A percentile compares a stretch with the other conserved stretches of the same genome.
phyloP scores from a whole-genome alignment of 2,888 invertebrate species.

The Sinotaia quadrata region DNA sequence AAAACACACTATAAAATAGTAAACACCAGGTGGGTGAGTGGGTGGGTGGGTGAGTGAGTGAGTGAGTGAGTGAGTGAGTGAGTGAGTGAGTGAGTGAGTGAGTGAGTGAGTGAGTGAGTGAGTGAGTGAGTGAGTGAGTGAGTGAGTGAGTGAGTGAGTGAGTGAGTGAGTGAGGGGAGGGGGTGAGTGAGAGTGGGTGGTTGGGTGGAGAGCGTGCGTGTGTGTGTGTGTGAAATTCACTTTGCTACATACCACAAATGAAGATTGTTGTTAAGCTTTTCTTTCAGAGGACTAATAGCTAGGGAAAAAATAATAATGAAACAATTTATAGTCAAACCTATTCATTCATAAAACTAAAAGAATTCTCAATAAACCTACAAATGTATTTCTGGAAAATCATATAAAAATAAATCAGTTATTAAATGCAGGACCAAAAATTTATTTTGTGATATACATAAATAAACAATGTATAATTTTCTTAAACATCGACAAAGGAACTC shows the following conservation, averaged over 20 bases:
- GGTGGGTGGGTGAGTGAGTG: constrained; percentile 11
- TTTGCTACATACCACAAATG: neutral
- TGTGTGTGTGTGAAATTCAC: too few relatives aligned
- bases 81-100: constrained; percentile 22
- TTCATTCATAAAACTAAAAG: too few relatives aligned
- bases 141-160: neutral
- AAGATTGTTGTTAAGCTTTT: constrained; percentile 60
- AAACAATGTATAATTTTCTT: too few relatives aligned
- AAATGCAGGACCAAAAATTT: too few relatives aligned
- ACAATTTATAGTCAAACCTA: too few relatives aligned
- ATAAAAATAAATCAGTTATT: too few relatives aligned
- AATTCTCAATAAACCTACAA: too few relatives aligned
- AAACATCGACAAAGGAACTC: too few relatives aligned
- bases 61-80: constrained; percentile 22
- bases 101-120: neutral
- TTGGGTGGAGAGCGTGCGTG: neutral
- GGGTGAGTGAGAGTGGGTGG: neutral
- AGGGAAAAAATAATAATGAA: constrained; percentile 36
- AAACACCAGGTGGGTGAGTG: neutral
- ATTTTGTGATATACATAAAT: too few relatives aligned
- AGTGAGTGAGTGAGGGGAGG: neutral
- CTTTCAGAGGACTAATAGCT: constrained; percentile 54
- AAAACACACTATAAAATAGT: neutral
- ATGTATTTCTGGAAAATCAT: too few relatives aligned
- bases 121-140: neutral